Evolutionary conservation across 2,888 invertebrate genomes (phyloP).

Genomic region (Drosophila buzzatii): DNA sequence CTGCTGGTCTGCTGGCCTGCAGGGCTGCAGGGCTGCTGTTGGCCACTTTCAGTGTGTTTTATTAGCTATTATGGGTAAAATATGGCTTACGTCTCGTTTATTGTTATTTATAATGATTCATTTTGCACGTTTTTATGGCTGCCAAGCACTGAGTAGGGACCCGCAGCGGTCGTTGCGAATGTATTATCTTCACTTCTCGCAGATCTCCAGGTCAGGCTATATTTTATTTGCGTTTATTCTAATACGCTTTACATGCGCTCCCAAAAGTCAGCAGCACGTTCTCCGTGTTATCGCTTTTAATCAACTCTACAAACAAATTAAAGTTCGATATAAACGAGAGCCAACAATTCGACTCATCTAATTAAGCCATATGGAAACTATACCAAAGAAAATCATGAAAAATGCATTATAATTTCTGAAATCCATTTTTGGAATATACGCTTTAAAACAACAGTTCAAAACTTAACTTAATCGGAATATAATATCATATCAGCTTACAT

Average conservation of each 20-base stretch:
- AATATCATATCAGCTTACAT: neutral
- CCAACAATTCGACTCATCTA: neutral
- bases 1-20: constrained; percentile 7
- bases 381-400: too few species aligned
- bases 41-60: constrained; percentile 71
- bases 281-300: constrained; percentile 13
- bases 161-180: constrained; percentile 32
- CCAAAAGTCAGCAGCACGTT: constrained; percentile 14
- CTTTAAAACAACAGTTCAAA: neutral
- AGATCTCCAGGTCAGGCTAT: constrained; percentile 21
- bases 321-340: neutral
- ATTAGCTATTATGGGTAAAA: constrained; percentile 78
- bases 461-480: neutral
- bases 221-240: constrained; percentile 23
- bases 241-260: constrained; percentile 15
- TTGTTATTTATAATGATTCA: constrained; percentile 79
- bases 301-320: neutral
- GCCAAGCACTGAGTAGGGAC: constrained; percentile 53
- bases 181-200: constrained; percentile 19
- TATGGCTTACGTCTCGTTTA: constrained; percentile 75
- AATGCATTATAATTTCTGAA: neutral
- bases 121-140: constrained; percentile 78
- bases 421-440: neutral
- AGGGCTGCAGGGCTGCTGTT: constrained; percentile 7
- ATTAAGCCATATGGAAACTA: neutral